A percentile compares a stretch with the other conserved stretches of the same genome.
Evolutionary conservation across 2,797 vertebrate species (phyloP).

Genomic region (Macrochelys suwanniensis): DNA sequence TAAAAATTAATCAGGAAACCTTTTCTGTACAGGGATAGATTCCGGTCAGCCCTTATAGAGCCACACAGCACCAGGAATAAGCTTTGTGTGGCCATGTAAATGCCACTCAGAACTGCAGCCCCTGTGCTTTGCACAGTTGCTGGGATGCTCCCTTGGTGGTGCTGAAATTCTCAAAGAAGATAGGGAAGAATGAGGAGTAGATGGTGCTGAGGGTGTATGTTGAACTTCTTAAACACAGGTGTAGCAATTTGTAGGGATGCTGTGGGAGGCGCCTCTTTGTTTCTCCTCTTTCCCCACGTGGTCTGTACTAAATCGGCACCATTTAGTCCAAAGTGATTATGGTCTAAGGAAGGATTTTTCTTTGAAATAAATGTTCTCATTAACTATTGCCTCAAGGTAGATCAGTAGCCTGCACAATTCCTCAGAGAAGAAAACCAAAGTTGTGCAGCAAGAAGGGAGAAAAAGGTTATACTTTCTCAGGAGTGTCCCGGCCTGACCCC

Average conservation of each 20-base stretch:
- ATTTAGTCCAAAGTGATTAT: neutral
- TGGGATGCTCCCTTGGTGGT: neutral
- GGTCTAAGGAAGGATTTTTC: neutral
- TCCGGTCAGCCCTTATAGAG: neutral
- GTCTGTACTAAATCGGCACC: neutral
- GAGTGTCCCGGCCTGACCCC: conserved; percentile 8
- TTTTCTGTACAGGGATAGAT: neutral
- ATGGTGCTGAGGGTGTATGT: neutral
- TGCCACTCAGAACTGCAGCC: neutral
- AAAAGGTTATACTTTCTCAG: conserved; percentile 20
- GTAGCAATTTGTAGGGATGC: neutral
- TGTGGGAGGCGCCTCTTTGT: neutral
- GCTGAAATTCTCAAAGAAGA: neutral
- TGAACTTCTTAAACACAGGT: too few species aligned
- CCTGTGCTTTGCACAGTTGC: fast-evolving
- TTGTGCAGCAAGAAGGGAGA: neutral
- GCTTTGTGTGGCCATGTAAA: neutral
- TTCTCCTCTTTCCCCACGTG: neutral
- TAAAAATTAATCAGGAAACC: neutral
- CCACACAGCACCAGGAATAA: fast-evolving
- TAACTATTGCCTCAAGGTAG: conserved; percentile 2
- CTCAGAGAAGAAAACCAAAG: neutral
- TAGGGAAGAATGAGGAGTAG: neutral
- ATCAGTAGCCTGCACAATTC: neutral
- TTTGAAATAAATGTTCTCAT: conserved; percentile 34